Base-by-base conservation (phyloP, 23 tunicate species). In the Phallusia fumigata region DNA sequence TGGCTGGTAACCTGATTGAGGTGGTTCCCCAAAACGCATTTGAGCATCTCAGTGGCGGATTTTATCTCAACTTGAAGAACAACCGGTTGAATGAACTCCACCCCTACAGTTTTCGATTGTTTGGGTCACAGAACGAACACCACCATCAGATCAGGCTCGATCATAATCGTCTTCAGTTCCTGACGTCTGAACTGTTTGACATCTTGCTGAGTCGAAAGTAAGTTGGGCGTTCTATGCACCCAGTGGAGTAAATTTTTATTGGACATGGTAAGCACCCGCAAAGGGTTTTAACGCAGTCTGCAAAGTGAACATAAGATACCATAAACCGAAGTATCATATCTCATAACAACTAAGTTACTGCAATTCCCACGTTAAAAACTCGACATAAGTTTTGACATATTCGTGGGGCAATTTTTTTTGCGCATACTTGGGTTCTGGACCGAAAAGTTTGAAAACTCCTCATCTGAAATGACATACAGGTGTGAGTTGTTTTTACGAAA, bases 91-190 rank as follows among this genome's bases (percentile, higher is more conserved):
- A 65, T 44, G 88, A 85, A 30, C 36, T 79, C 0, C 78, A 85
- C 72, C 83, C 78, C 19, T 15, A 75, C 35, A 47, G 69, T 22
- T 85, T 85, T 31, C 78, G 83, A 3, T 11, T 78, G 65, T 85
- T 85, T 69, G 88, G 88, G 12, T 65, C 1, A 44, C 65, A 79
- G 44, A 78, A 85, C 49, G 78, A 33, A 0, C 35, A 44, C 64
- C 88, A 72, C 36, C 83, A 65, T 64, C 83, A 85, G 34, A 79
- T 85, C 18, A 75, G 64, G 22, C 78, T 85, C 15, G 88, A 85
- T 35, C 26, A 79, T 78, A 85, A 85, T 65, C 65, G 26, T 3
- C 78, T 85, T 30, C 78, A 31, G 0, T 85, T 85, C 40, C 19
- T 85, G 34, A 51, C 64, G 0, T 10, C 75, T 19, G 88, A 79